Percentiles rank a stretch among this genome's conserved stretches.
Conservation (phyloP, 1,140 invertebrate species). For the Agrypnia vestita region DNA sequence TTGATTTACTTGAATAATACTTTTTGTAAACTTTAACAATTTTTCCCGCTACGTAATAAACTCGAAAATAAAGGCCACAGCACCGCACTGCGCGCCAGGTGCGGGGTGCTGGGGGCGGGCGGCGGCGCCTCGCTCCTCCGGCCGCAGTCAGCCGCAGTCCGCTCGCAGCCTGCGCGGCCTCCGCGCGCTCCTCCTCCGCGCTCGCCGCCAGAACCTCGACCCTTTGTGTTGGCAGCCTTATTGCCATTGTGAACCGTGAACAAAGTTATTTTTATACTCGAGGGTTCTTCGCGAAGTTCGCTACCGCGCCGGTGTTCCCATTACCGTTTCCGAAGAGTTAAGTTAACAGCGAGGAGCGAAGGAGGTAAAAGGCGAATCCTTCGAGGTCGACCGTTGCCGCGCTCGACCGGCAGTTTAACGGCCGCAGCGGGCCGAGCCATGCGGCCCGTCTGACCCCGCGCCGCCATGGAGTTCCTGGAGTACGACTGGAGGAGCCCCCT, state of each 20-base stretch:
- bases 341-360: not conserved
- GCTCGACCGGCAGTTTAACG: not conserved
- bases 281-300: not conserved
- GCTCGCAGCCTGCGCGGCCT: constrained; percentile 21
- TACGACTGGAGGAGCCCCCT: constrained; percentile 71
- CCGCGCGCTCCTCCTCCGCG: not conserved
- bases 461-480: constrained; percentile 71
- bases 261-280: not conserved
- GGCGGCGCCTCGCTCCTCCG: constrained; percentile 7
- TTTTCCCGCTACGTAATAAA: no score
- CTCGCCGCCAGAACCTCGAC: not conserved
- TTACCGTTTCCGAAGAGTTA: not conserved
- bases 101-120: not conserved
- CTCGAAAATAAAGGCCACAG: not conserved
- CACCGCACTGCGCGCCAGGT: constrained; percentile 17
- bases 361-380: not conserved
- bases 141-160: not conserved
- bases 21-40: no score
- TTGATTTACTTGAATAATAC: no score
- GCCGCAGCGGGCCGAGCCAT: constrained; percentile 54
- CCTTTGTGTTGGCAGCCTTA: not conserved
- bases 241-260: not conserved
- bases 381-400: constrained; percentile 2
- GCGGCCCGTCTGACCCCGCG: constrained; percentile 64
- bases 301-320: not conserved